Conservation (phyloP, 2,113 vertebrate genomes). For the Anoplopoma fimbria region DNA sequence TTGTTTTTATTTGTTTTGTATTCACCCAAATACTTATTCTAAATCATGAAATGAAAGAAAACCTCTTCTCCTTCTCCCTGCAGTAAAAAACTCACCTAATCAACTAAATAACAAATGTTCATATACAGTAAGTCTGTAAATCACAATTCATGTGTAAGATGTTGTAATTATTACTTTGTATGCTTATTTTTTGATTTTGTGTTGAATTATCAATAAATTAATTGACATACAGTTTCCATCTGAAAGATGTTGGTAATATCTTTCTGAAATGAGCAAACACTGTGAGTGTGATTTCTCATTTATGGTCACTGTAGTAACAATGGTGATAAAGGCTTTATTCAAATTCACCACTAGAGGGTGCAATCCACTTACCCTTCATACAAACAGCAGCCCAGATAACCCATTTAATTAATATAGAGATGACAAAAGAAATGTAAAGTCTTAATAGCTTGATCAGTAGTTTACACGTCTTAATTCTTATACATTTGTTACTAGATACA, state of each 20-base stretch:
- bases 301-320: background rate
- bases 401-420: background rate
- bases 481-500: background rate
- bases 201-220: background rate
- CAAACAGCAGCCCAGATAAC: background rate
- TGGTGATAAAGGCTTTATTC: background rate
- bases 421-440: background rate
- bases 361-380: background rate
- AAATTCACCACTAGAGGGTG: constrained; percentile 53
- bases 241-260: background rate
- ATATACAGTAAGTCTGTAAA: background rate
- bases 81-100: background rate
- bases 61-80: background rate
- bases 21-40: background rate
- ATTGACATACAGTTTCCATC: background rate
- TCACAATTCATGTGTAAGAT: background rate
- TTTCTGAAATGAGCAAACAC: background rate
- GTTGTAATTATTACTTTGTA: background rate
- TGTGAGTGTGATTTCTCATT: background rate
- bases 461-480: background rate
- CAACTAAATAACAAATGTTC: background rate
- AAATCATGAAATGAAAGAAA: background rate
- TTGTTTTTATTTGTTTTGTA: fast-evolving
- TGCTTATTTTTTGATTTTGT: background rate
- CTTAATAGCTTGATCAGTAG: background rate